phyloP scores from a whole-genome alignment of 2,797 vertebrate genomes.

The Cuniculus paca region DNA sequence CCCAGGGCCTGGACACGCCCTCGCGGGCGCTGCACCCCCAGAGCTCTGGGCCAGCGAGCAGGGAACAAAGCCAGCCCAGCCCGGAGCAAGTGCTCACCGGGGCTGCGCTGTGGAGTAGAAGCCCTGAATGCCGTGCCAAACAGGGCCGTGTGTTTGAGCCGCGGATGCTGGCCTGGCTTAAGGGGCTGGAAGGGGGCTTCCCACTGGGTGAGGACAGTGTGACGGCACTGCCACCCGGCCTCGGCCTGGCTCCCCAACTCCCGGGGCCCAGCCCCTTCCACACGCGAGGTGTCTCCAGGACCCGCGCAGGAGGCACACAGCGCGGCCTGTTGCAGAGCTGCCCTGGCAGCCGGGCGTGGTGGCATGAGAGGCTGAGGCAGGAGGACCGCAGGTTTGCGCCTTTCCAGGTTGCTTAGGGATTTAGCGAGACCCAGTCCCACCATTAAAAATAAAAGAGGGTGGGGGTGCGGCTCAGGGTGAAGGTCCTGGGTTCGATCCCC shows the following conservation, averaged over 20 bases:
- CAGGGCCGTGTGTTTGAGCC: background rate
- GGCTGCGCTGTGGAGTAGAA: conserved; percentile 76
- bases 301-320: background rate
- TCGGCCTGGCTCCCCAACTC: background rate
- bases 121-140: background rate
- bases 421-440: background rate
- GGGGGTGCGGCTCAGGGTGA: background rate
- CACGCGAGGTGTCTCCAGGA: background rate
- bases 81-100: conserved; percentile 74
- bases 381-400: background rate
- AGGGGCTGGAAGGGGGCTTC: background rate
- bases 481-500: background rate
- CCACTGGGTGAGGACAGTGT: too few relatives aligned
- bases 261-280: too few relatives aligned
- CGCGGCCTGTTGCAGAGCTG: background rate
- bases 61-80: conserved; percentile 91
- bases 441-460: background rate
- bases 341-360: background rate
- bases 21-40: conserved; percentile 90
- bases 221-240: too few relatives aligned
- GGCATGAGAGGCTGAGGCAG: background rate
- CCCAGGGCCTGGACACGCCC: conserved; percentile 98
- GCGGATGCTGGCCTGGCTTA: background rate
- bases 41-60: conserved; percentile 90
- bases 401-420: background rate